Base-by-base conservation (phyloP, 2,797 vertebrate genomes). In the Phyllotis vaccarum region DNA sequence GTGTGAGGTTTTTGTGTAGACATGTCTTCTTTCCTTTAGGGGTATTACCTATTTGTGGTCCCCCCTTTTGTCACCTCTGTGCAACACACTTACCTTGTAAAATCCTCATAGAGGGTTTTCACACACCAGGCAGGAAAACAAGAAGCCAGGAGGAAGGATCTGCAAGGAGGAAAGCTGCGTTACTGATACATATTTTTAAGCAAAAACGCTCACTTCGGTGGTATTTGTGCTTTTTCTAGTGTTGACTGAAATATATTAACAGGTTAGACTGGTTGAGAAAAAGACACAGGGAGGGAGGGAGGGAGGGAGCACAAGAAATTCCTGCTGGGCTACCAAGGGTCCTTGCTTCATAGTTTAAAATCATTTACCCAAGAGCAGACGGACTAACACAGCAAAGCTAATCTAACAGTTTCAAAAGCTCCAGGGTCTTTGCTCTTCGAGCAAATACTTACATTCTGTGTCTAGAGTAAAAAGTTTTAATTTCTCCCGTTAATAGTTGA, bases 381-480 rank as follows among this genome's bases (percentile, higher is more conserved):
- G 56, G 75, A 89, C 90, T 93, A 93, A 96, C 37, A 96, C 19
- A 93, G 37, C 70, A 85, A 97, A 96, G 80, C 64, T 96, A 95
- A 94, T 87, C 21, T 58, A 96, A 93, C n/a, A 43, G 17, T 34
- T 78, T 11, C 14, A 74, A 89, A 95, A 91, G 66, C 94, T 90
- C 89, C 81, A 58, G 74, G 56, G 95, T 95, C 87, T 96, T 95
- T 85, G 56, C 92, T 95, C 92, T 81, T 46, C 76, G 66, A 95
- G 66, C 79, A 97, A 97, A 97, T 96, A 96, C 95, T 97, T 97
- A 82, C 58, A 96, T 88, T 95, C 82, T 92, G 88, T 94, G 90
- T 87, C 79, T 89, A 88, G 92, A 97, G 95, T 97, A 64, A 91
- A 96, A 95, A 96, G 81, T 96, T 96, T 96, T 97, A 92, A 97